phyloP scores from a whole-genome alignment of 2,113 vertebrate species.

The Oxyura jamaicensis region DNA sequence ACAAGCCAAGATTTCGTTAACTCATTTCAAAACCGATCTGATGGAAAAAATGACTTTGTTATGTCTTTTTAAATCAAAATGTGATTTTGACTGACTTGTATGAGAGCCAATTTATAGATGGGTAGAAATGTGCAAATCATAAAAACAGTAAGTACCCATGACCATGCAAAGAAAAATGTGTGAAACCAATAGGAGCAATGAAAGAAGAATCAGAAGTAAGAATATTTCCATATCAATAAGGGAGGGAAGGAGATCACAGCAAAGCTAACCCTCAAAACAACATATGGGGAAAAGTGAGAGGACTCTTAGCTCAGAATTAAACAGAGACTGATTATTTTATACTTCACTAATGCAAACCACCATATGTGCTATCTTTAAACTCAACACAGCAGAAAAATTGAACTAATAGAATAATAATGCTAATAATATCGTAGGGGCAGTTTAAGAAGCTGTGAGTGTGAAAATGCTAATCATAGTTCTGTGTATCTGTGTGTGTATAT shows the following conservation, averaged over 20 bases:
- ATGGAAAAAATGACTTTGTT: not conserved
- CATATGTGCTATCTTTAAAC: not conserved
- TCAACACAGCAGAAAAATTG: not conserved
- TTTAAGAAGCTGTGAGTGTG: not conserved
- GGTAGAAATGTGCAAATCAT: not conserved
- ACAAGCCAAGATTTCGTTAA: not conserved
- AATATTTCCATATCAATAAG: not conserved
- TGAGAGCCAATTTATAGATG: not conserved
- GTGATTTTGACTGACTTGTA: not conserved
- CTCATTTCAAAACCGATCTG: not conserved
- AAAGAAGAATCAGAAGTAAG: not conserved
- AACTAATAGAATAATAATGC: not conserved
- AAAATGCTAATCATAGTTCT: not conserved
- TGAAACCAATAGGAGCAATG: conserved; percentile 25
- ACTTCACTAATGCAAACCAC: not conserved
- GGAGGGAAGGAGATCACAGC: not conserved
- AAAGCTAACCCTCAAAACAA: not conserved
- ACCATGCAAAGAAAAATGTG: not conserved
- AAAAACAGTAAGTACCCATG: not conserved
- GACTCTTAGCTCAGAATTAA: not conserved
- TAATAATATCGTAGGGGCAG: not conserved
- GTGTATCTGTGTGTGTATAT: not conserved
- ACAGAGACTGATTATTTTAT: not conserved
- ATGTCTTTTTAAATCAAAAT: not conserved
- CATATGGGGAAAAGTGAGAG: not conserved